Evolutionary conservation across 2,888 invertebrate species (phyloP), one percentile per base, ranked within the genome.

Genomic region (Tuberolachnus salignus): DNA sequence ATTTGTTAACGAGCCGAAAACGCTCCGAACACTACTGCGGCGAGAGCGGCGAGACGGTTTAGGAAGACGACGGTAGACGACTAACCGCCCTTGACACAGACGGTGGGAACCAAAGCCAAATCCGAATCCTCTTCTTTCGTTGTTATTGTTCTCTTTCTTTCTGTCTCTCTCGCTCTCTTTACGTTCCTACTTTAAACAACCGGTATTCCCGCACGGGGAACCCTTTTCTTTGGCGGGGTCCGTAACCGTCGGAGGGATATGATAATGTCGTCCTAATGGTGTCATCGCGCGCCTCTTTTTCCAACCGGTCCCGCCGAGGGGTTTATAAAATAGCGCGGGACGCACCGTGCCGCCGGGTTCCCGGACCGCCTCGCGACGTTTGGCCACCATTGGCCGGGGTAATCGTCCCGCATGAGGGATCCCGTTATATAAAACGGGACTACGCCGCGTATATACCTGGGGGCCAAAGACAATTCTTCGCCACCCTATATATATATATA

Each of bases 31-130:
- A 64, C 73, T 64, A 74, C 73, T 53, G 73, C n/a, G n/a, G n/a
- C n/a, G n/a, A n/a, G n/a, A 53, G 78, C 59, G 69, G n/a, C 1
- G 69, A 59, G 34, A 69, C 69, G 26, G 78, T 59, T 69, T 57
- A 51, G 49, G 67, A 78, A 69, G 78, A 78, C 69, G 78, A 78
- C 78, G 69, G 69, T 42, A 69, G 78, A 69, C 59, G 78, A 78
- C 78, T 78, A 78, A 78, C 78, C 78, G 78, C 78, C 78, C 69
- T 78, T 78, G 69, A 78, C 78, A 78, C 59, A 78, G 51, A 78
- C 78, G 78, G 78, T 78, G 78, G 78, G 78, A 78, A 78, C 78
- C 78, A 78, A 78, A 78, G 78, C 78, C 78, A 78, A 78, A 74
- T 61, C 42, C 53, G 34, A 78, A 78, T 78, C 78, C 59, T 78